A percentile compares a stretch with the other conserved stretches of the same genome.
These are phyloP conservation scores for Hipposideros larvatus DNA, from an alignment of 2,797 vertebrate species.

Conservation along the genomic window DNA sequence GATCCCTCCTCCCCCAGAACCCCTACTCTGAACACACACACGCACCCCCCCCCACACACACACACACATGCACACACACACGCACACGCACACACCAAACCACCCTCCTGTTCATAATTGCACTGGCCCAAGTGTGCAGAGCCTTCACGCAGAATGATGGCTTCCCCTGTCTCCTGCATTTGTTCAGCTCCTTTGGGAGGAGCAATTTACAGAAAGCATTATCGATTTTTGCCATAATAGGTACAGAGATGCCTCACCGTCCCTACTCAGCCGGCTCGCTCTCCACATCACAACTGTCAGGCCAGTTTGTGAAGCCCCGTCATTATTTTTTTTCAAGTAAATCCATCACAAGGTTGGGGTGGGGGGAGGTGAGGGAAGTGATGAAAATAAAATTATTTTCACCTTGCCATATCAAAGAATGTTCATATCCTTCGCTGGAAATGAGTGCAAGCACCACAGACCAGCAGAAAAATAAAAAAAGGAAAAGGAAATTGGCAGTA, in stretches of 20 bases:
- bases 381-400: constrained; percentile 92
- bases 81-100: constrained; percentile 62
- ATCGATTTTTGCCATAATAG: constrained; percentile 94
- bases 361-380: constrained; percentile 82
- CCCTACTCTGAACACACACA: constrained; percentile 52
- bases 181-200: constrained; percentile 92
- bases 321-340: constrained; percentile 91
- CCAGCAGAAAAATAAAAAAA: constrained; percentile 88
- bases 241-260: constrained; percentile 91
- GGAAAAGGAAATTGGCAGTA: constrained; percentile 88
- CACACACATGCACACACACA: background rate
- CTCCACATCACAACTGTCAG: constrained; percentile 91
- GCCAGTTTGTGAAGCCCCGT: constrained; percentile 90
- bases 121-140: constrained; percentile 87
- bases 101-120: constrained; percentile 89
- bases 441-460: constrained; percentile 92
- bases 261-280: constrained; percentile 89
- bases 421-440: constrained; percentile 88
- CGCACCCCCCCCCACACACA: background rate
- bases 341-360: constrained; percentile 89
- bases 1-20: constrained; percentile 39
- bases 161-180: constrained; percentile 91
- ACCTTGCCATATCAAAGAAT: constrained; percentile 91
- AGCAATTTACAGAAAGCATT: constrained; percentile 93
- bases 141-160: constrained; percentile 91